These are phyloP conservation scores for Dorcus hopei DNA, from an alignment of 2,888 invertebrate species.

Conservation along the genomic window DNA sequence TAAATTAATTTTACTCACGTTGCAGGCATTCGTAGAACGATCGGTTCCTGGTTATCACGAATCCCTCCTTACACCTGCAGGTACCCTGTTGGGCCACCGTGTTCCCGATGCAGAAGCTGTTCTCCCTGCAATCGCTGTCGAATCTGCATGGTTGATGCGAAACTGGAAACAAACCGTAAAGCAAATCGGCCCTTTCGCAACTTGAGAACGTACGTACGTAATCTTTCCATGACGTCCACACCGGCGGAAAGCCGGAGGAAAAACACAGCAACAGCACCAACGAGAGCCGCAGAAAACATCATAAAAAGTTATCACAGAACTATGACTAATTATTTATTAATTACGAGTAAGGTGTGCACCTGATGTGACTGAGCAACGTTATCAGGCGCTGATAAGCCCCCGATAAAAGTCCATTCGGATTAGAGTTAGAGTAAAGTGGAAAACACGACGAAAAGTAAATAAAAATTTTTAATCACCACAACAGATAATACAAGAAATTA, in stretches of 20 bases:
- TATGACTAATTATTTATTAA: too few species aligned
- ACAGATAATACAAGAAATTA: background rate
- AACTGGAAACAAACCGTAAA: conserved; percentile 19
- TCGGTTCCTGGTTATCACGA: conserved; percentile 42
- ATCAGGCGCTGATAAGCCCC: background rate
- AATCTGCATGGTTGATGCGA: conserved; percentile 29
- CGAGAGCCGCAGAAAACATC: background rate
- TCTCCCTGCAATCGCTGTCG: conserved; percentile 38
- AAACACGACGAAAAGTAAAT: too few species aligned
- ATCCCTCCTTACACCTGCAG: conserved; percentile 47
- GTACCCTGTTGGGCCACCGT: conserved; percentile 34
- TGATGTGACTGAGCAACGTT: background rate
- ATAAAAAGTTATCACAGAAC: too few species aligned
- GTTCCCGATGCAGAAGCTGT: conserved; percentile 44
- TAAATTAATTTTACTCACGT: conserved; percentile 35
- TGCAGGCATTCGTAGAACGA: conserved; percentile 46
- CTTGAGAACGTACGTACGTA: background rate
- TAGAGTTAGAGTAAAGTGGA: too few species aligned
- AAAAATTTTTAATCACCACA: too few species aligned
- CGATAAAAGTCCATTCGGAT: too few species aligned
- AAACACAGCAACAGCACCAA: background rate
- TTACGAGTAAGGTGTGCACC: background rate
- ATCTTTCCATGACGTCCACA: background rate
- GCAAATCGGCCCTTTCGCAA: background rate
- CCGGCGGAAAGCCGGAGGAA: background rate